Evolutionary conservation across 2,113 vertebrate genomes (phyloP).

Genomic region (Morone chrysops): DNA sequence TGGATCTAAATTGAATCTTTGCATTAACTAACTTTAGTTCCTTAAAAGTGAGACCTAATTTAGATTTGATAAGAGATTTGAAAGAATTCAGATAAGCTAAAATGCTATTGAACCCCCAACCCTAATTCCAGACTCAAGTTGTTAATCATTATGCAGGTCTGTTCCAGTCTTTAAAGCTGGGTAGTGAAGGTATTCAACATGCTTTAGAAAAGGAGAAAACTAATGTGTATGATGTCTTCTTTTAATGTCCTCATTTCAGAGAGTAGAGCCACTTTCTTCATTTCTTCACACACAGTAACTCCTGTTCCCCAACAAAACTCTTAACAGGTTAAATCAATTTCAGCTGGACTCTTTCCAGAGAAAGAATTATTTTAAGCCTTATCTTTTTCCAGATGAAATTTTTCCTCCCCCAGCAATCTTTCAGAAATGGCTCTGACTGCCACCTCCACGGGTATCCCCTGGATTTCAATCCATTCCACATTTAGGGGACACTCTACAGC

Average conservation of each 20-base stretch:
- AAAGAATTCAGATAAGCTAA: neutral
- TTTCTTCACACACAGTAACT: neutral
- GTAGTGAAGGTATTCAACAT: too few species aligned
- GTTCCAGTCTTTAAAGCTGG: too few species aligned
- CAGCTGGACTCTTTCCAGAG: conserved; percentile 8
- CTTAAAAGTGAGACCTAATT: neutral
- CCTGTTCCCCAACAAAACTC: conserved; percentile 23
- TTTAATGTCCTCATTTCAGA: neutral
- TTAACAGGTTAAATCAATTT: conserved; percentile 10
- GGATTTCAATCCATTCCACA: conserved; percentile 72
- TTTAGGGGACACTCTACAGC: conserved; percentile 67
- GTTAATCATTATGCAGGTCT: too few species aligned
- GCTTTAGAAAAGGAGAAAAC: neutral
- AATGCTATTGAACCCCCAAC: neutral
- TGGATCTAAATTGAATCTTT: neutral
- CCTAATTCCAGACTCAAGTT: too few species aligned
- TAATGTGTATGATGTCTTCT: neutral
- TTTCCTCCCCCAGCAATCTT: conserved; percentile 44
- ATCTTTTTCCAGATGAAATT: conserved; percentile 43
- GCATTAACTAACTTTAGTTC: neutral
- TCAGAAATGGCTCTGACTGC: conserved; percentile 45
- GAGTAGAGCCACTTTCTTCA: neutral
- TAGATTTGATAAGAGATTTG: neutral
- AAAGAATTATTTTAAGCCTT: conserved; percentile 34
- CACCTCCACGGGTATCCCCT: conserved; percentile 42